Evolutionary conservation across 2,113 vertebrate genomes (phyloP), one percentile per base, ranked within the genome.

Genomic region (Mesitornis unicolor): DNA sequence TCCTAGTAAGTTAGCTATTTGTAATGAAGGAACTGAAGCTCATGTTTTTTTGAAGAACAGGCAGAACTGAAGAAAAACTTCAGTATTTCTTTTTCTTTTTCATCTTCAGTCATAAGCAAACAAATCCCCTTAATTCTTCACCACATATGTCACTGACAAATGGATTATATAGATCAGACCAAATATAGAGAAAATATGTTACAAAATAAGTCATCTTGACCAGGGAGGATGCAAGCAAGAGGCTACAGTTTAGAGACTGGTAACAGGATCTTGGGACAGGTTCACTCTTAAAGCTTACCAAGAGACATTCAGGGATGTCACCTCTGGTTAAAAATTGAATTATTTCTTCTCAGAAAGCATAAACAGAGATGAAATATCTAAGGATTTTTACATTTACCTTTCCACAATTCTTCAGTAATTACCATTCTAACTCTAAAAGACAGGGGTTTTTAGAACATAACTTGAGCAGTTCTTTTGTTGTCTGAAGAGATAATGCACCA

Each of bases 21-120:
- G 6, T 31, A 81, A 47, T 25, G 21, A 69, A 13, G 20, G 48
- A 90, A 80, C 13, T 19, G 8, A 60, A 65, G 11, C 13, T 78
- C 40, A 61, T 0, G 1, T 1, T 3, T 4, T 24, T 60, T 65
- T 57, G 59, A 51, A 76, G 26, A 63, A 71, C 0, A 45, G 15
- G 13, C 10, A 86, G 33, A 84, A 74, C 3, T 70, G 43, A 9
- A 36, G 90, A 88, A 70, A 0, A 16, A 48, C 10, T 70, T 68
- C 18, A 51, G 6, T 29, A 1, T 57, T 84, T 70, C 14, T 8
- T 29, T 84, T 54, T 45, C 18, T 77, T 88, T 29, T 11, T 75
- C 36, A 47, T 25, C 13, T 75, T 53, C 29, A 54, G 19, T 75
- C 40, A 53, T 40, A 67, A 88, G 29, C 6, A 84, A 84, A 60